Evolutionary conservation across 1,140 invertebrate species (phyloP), one percentile per base, ranked within the genome.

Genomic region (Nixonia krombeini): DNA sequence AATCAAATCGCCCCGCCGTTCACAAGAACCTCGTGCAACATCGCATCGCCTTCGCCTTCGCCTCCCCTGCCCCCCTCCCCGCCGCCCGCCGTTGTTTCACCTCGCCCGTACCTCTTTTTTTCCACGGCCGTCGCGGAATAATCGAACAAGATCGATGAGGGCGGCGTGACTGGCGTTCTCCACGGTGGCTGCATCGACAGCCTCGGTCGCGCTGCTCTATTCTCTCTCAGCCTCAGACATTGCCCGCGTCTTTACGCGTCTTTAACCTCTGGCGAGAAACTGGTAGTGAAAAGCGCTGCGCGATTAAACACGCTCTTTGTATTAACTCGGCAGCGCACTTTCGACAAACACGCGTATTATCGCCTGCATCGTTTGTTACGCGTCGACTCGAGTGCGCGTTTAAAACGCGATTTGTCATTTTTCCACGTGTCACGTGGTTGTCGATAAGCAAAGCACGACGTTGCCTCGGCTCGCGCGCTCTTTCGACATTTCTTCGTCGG

Each of bases 81-180:
- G 40, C 29, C 49, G 67, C 26, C 55, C 37, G n/a, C n/a, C n/a
- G 70, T 73, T 77, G 56, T 73, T 73, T 70, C 35, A 52, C 53
- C 61, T 70, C 47, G 42, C 37, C 41, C 25, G 31, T 18, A 59
- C 25, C 37, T 31, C 55, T 23, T 33, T 42, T 65, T 62, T 80
- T 82, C 80, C 81, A 76, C 75, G 72, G 72, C 78, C 83, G 83
- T 84, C 83, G 79, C 70, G 79, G 73, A 85, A 85, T 85, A 85
- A 85, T 85, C 83, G 83, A 85, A 85, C 78, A 85, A 85, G 83
- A 85, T 85, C 82, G 82, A 85, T 85, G 83, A 84, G 79, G 73
- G 71, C 77, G 66, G 75, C 75, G 74, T 85, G 83, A 85, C 83
- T 84, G 75, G 66, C 66, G 49, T 58, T 59, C 58, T 63, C 58